These are phyloP conservation scores for Yponomeuta plumbellus DNA, from an alignment of 2,888 invertebrate species.

Conservation along the genomic window DNA sequence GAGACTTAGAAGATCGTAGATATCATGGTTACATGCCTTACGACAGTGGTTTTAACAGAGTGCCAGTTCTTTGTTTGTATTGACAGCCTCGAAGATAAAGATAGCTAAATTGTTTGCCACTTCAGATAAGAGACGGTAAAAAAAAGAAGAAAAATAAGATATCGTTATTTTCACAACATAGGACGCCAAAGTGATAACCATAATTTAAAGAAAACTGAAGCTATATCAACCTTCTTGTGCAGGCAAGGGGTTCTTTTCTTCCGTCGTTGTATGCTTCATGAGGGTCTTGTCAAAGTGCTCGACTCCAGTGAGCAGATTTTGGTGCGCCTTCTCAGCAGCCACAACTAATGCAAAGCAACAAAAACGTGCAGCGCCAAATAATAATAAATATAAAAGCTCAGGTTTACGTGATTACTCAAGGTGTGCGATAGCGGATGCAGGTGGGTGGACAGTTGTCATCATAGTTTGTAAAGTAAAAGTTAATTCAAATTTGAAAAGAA, in stretches of 20 bases:
- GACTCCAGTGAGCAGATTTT: conserved; percentile 82
- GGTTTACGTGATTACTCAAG: not conserved
- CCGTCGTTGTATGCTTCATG: conserved; percentile 84
- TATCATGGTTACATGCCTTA: too few relatives aligned
- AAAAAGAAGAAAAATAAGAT: not conserved
- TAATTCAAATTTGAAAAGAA: too few relatives aligned
- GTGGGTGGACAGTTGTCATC: too few relatives aligned
- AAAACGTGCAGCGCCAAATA: conserved; percentile 51
- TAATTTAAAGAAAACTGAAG: conserved; percentile 20
- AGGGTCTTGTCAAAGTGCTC: conserved; percentile 83
- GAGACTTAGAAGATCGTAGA: too few relatives aligned
- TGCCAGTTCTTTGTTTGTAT: too few relatives aligned
- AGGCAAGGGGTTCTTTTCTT: conserved; percentile 85
- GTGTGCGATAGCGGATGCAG: too few relatives aligned
- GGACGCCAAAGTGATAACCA: conserved; percentile 1
- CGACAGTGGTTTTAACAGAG: too few relatives aligned
- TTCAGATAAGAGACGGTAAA: too few relatives aligned
- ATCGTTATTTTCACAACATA: not conserved
- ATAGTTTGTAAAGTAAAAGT: too few relatives aligned
- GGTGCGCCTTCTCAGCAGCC: conserved; percentile 83
- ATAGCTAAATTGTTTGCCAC: too few relatives aligned
- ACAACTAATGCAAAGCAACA: conserved; percentile 74
- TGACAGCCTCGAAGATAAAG: too few relatives aligned
- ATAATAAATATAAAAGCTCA: conserved; percentile 35
- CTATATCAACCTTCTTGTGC: conserved; percentile 79